These are phyloP conservation scores for Cynopterus sphinx DNA, from an alignment of 2,797 vertebrate genomes.

Conservation along the genomic window DNA sequence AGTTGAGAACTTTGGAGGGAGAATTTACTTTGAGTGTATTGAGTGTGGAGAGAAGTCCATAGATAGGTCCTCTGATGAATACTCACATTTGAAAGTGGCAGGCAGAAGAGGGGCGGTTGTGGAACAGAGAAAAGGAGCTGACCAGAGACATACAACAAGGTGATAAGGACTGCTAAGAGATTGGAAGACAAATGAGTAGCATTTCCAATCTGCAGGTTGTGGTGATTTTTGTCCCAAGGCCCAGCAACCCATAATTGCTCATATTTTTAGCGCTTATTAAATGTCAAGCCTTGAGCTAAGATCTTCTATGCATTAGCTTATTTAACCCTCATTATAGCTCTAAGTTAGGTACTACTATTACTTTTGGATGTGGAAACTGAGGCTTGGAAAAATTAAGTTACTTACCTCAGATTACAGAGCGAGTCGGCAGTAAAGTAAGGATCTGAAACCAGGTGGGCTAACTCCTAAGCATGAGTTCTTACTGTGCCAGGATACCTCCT, in stretches of 20 bases:
- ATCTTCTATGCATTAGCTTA: not conserved
- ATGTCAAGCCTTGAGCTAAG: not conserved
- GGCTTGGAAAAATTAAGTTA: not conserved
- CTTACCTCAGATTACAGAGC: not conserved
- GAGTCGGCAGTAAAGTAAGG: not conserved
- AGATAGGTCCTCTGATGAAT: not conserved
- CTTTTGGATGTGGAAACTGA: not conserved
- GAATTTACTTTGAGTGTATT: not conserved
- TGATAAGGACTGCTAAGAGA: not conserved
- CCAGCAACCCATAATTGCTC: not conserved
- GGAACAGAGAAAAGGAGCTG: not conserved
- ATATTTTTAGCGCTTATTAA: not conserved
- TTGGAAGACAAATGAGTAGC: not conserved
- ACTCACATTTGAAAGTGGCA: not conserved
- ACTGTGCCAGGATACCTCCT: not conserved
- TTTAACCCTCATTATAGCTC: not conserved
- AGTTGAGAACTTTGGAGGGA: not conserved
- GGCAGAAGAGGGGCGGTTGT: not conserved
- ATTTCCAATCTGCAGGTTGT: not conserved
- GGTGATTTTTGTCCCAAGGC: not conserved
- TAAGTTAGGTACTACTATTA: not conserved
- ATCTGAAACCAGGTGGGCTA: not conserved
- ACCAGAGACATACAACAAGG: not conserved
- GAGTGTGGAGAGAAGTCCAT: not conserved
- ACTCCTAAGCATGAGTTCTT: not conserved